Conservation (phyloP, 2,113 vertebrate genomes). For the Egretta garzetta region DNA sequence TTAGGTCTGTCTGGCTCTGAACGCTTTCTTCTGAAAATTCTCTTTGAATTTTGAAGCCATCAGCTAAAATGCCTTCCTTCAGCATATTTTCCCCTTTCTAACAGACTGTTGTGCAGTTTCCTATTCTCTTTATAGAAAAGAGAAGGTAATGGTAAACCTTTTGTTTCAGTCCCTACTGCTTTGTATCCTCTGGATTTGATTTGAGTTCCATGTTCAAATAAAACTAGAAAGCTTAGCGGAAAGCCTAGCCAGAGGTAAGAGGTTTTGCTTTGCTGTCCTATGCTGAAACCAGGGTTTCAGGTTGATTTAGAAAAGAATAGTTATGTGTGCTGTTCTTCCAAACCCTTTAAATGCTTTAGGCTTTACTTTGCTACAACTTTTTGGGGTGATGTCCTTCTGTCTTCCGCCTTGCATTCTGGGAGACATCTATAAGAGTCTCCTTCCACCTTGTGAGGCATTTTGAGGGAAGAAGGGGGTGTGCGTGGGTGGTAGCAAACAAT, state of each 20-base stretch:
- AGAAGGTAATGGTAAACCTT: background rate
- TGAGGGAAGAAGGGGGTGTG: background rate
- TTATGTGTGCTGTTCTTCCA: background rate
- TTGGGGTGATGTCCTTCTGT: background rate
- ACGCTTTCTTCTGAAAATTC: background rate
- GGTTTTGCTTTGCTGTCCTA: background rate
- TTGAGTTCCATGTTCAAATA: background rate
- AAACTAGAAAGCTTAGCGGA: background rate
- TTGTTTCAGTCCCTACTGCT: background rate
- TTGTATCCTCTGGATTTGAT: background rate
- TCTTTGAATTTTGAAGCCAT: background rate
- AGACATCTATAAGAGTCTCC: background rate
- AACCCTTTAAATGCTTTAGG: background rate
- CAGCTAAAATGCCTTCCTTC: background rate
- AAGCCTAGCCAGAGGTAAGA: background rate
- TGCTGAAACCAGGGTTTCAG: background rate
- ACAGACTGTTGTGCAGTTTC: background rate
- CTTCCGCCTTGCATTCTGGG: background rate
- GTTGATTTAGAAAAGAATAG: background rate
- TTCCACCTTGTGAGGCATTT: background rate
- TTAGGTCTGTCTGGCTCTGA: background rate
- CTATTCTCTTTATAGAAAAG: background rate
- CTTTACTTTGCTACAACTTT: background rate
- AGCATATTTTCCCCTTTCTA: background rate
- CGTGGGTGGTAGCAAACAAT: rapidly evolving